Evolutionary conservation across 1,140 invertebrate genomes (phyloP), one percentile per base, ranked within the genome.

Genomic region (Plutomurus gul): DNA sequence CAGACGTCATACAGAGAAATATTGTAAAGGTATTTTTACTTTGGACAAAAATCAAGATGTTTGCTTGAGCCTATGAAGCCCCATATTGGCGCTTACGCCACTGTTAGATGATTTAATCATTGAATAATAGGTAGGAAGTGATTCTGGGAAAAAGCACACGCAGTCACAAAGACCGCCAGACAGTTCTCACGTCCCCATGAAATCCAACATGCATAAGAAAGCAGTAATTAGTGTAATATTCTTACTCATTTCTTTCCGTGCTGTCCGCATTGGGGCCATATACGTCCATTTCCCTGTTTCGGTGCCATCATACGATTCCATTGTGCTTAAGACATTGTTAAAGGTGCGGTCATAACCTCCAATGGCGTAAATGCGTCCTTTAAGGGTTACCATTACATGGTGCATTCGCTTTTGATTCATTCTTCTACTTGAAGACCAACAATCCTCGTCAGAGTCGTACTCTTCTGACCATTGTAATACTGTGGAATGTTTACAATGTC

Each of bases 201-300:
- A 18, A 49, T 18, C n/a, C 46, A 49, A n/a, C 20, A n/a, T 49
- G 18, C 13, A 18, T 49, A 18, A 49, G 1, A 20, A 49, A 43
- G n/a, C 3, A 18, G 18, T 18, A 3, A 18, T 4, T 18, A 49
- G 33, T 33, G 8, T 5, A 22, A 22, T 51, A 51, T 22, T 33
- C 56, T 65, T 65, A 65, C 56, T 65, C 56, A 65, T 65, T 65
- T 65, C 56, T 30, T 65, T 65, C n/a, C 56, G 25, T 0, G 56
- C 16, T 7, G 3, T 65, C 8, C 1, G 13, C 56, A 65, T 65
- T n/a, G 56, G 10, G 4, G 56, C 25, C 4, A 25, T 33, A 1
- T 3, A 1, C 18, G n/a, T 27, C 56, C 56, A 65, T 65, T 33
- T 65, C 18, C 56, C 56, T 33, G 27, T 33, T 6, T 1, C 30